A percentile compares a stretch with the other conserved stretches of the same genome.
These are phyloP conservation scores for Henricia sp. DNA, from an alignment of 53 echinoderm and acorn worm species.

Conservation along the genomic window DNA sequence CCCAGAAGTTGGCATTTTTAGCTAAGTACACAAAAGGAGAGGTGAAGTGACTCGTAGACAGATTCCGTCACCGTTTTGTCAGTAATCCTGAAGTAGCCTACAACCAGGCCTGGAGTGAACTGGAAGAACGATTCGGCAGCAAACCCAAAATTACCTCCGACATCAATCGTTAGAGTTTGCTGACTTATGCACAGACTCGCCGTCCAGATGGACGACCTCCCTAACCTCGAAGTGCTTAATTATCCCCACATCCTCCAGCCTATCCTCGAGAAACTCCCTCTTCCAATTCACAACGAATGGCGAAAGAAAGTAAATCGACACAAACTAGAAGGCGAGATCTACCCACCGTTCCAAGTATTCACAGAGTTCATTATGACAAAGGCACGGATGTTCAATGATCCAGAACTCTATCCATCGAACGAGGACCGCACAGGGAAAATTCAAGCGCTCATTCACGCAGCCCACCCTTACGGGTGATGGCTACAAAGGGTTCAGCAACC, in stretches of 20 bases:
- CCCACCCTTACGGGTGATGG: neutral
- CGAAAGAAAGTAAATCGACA: no score
- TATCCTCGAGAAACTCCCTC: neutral
- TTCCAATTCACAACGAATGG: neutral
- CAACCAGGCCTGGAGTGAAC: no score
- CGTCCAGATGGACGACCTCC: constrained; percentile 37
- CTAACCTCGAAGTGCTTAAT: constrained; percentile 32
- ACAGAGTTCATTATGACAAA: constrained; percentile 12
- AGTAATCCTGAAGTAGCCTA: neutral
- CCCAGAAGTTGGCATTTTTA: no score
- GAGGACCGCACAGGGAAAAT: no score
- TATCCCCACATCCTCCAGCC: no score
- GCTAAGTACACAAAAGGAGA: constrained; percentile 31
- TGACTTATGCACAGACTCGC: neutral
- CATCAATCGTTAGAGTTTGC: no score
- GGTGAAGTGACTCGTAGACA: constrained; percentile 42
- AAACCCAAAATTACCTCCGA: no score
- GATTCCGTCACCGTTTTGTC: constrained; percentile 35
- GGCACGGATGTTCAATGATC: no score
- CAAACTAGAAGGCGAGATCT: no score
- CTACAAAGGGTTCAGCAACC: neutral
- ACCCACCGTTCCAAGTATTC: constrained; percentile 29
- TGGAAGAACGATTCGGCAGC: no score
- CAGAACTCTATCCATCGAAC: no score
- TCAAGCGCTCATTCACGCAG: constrained; percentile 35